A percentile compares a stretch with the other conserved stretches of the same genome.
phyloP scores from a whole-genome alignment of 2,888 invertebrate genomes.

The Hyppa rectilinea region DNA sequence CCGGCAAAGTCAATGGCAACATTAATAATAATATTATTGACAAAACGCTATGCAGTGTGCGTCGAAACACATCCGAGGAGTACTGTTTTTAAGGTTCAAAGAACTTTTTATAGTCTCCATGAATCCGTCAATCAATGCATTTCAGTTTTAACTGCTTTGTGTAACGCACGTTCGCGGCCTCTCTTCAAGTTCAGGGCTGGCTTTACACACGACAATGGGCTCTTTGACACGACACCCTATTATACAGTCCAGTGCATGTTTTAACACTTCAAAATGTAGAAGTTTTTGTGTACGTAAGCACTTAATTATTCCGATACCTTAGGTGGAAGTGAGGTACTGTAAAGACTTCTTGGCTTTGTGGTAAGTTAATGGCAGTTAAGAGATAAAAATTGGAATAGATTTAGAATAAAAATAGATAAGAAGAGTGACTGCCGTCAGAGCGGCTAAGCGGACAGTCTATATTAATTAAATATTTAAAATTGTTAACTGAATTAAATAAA shows the following conservation, averaged over 20 bases:
- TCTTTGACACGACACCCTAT: constrained; percentile 31
- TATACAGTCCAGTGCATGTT: constrained; percentile 11
- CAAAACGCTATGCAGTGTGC: constrained; percentile 62
- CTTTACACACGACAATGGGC: constrained; percentile 23
- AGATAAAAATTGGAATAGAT: too few species aligned
- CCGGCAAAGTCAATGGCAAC: constrained; percentile 66
- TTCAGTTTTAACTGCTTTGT: constrained; percentile 77
- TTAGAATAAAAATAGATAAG: too few species aligned
- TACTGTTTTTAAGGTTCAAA: constrained; percentile 75
- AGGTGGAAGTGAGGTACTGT: background rate
- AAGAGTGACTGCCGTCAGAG: too few species aligned
- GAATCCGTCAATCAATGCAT: constrained; percentile 82
- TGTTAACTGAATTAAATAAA: too few species aligned
- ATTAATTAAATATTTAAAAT: too few species aligned
- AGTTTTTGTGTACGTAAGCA: constrained; percentile 10
- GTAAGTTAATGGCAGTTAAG: too few species aligned
- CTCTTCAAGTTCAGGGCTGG: constrained; percentile 66
- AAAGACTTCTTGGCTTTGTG: too few species aligned
- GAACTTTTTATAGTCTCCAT: constrained; percentile 80
- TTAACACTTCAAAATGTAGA: constrained; percentile 15
- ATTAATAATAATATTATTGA: constrained; percentile 74
- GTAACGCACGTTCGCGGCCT: constrained; percentile 72
- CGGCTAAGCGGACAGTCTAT: too few species aligned
- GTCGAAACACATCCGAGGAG: constrained; percentile 62
- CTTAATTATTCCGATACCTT: background rate